Percentiles rank a stretch among this genome's conserved stretches.
These are phyloP conservation scores for Amiota communis DNA, from an alignment of 2,888 invertebrate genomes.

Conservation along the genomic window DNA sequence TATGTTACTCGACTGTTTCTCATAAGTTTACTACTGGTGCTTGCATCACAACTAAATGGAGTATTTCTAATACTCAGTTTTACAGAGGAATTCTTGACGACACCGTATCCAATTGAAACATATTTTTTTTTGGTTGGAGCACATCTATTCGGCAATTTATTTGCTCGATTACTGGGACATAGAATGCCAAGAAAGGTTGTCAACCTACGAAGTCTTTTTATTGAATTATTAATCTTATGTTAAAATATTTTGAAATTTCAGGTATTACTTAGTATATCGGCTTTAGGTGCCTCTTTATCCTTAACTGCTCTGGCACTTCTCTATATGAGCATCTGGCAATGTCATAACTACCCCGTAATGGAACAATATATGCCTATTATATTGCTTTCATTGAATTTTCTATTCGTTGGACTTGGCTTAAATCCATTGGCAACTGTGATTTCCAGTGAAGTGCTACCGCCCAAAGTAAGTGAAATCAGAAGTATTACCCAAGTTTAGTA, in stretches of 20 bases:
- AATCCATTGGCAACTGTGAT: constrained; percentile 64
- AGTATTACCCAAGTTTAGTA: background rate
- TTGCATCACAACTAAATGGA: constrained; percentile 65
- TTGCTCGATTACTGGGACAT: constrained; percentile 54
- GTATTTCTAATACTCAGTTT: constrained; percentile 65
- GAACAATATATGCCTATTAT: constrained; percentile 52
- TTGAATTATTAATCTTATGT: background rate
- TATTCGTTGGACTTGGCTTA: constrained; percentile 63
- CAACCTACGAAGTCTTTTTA: too few relatives aligned
- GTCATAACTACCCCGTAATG: constrained; percentile 17
- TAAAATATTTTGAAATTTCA: constrained; percentile 34
- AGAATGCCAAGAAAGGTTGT: constrained; percentile 54
- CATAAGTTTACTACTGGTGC: constrained; percentile 58
- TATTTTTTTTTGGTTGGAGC: constrained; percentile 48
- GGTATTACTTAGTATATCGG: constrained; percentile 59
- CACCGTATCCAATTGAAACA: constrained; percentile 48
- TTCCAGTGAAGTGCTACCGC: constrained; percentile 62
- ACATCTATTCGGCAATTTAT: constrained; percentile 58
- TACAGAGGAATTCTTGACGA: constrained; percentile 52
- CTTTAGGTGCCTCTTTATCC: constrained; percentile 53
- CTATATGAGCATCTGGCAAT: background rate
- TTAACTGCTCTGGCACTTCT: constrained; percentile 53
- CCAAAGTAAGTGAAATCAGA: constrained; percentile 54
- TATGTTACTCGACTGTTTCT: constrained; percentile 52
- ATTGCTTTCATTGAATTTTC: constrained; percentile 53